Evolutionary conservation across 35 echinoderm and acorn worm genomes (phyloP), one percentile per base, ranked within the genome.

Genomic region (Strongylocentrotus purpuratus): DNA sequence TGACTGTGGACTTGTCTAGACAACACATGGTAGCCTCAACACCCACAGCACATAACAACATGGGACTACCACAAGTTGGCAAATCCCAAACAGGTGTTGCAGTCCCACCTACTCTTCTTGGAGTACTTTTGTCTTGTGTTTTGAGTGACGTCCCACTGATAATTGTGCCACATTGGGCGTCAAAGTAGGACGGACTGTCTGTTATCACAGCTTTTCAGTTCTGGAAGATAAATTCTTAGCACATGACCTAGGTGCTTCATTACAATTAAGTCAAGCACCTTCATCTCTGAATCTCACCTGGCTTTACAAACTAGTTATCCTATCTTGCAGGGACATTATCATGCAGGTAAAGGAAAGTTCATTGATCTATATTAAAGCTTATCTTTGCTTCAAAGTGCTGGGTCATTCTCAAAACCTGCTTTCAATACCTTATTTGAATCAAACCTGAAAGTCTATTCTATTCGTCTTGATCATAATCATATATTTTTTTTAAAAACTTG

Each of bases 211-310:
- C 20, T 78, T 18, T 78, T 78, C 65, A 78, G 65, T 78, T 78
- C 20, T n/a, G 65, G n/a, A 78, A 78, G 65, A 78, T 78, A 78
- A 78, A 4, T 78, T 78, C 22, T 78, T 78, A 28, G 65, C 65
- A 78, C 65, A 78, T 78, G 65, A 78, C 65, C 65, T 78, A 78
- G 65, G 65, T 78, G 65, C 28, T 78, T 78, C 65, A 78, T n/a
- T 28, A 78, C 65, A 78, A 78, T 78, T 78, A 78, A 78, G 65
- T 78, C 65, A 22, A 78, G 65, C 7, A 78, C 20, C 65, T 78
- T 78, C 65, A 78, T 8, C 20, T 28, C 8, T 5, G 20, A 78
- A 78, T 28, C 20, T 78, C 65, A 78, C 65, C 65, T 78, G 65
- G 25, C 65, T 78, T 18, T 28, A 78, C 65, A 78, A 78, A 78